Evolutionary conservation across 35 echinoderm and acorn worm species (phyloP).

Genomic region (Nesometra sesokonis): DNA sequence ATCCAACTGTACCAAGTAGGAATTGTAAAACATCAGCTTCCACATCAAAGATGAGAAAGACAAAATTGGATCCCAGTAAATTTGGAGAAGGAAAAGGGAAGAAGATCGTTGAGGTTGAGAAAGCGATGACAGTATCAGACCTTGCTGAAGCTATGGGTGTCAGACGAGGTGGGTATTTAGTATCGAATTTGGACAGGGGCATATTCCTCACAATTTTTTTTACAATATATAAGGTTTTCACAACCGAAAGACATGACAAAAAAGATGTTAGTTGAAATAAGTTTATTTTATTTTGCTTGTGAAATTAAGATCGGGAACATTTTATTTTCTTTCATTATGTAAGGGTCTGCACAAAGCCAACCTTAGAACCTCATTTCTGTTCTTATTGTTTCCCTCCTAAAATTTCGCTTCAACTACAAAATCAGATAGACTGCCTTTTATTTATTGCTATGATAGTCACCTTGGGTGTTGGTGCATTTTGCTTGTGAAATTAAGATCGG

Average conservation of each 20-base stretch:
- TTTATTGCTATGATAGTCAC: too few species aligned
- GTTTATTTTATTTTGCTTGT: too few species aligned
- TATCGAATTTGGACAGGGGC: background rate
- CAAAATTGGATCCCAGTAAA: background rate
- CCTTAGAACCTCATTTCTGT: too few species aligned
- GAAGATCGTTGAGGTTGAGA: slow-evolving; percentile 2
- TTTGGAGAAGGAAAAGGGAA: background rate
- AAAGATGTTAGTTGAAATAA: too few species aligned
- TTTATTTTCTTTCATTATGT: too few species aligned
- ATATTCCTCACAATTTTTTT: background rate
- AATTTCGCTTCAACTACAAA: too few species aligned
- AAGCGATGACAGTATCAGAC: background rate
- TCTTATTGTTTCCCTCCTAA: too few species aligned
- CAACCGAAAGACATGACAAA: background rate
- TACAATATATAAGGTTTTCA: background rate
- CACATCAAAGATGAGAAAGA: background rate
- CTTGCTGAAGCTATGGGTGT: slow-evolving; percentile 1
- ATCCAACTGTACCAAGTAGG: background rate
- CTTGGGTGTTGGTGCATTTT: too few species aligned
- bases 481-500: too few species aligned
- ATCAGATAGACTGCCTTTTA: too few species aligned
- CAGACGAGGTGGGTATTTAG: background rate
- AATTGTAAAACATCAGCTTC: background rate
- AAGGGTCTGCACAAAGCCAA: too few species aligned
- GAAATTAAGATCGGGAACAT: too few species aligned